Base-by-base conservation (phyloP, 1,140 invertebrate genomes). In the Platyura marginata region DNA sequence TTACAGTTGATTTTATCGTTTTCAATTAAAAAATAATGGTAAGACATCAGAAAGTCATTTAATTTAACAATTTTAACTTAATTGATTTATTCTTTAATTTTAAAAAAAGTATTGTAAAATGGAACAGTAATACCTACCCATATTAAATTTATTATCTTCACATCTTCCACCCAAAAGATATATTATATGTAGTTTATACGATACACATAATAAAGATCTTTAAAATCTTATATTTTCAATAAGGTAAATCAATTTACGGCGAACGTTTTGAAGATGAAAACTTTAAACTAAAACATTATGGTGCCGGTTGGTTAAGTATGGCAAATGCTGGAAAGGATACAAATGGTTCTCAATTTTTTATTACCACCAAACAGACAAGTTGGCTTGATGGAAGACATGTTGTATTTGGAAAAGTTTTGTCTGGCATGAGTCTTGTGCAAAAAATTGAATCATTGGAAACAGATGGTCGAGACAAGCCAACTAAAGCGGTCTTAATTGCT, bases 321-420 rank as follows among this genome's bases (percentile, higher is more conserved):
- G 91, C 91, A 41, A 95, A 96, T 65, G 85, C 89, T 61, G 87
- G 84, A 42, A 88, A 89, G 63, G 88, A 98, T 60, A 96, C 94
- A 25, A 98, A 98, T 67, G 94, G 94, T 20, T 95, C 90, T 19
- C 94, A 98, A 57, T 98, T 98, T 67, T 98, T 98, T 57, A 93
- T 98, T 55, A 94, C 90, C 15, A 80, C 78, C 2, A 84, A 84
- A 48, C 72, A 81, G 53, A 98, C 94, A 11, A 67, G 82, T 20
- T 98, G 95, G 95, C 69, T 98, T 23, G 90, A 98, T 69, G 88
- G 88, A 15, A 75, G 83, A 60, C 95, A 98, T 59, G 91, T 96
- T 49, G 94, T 98, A 15, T 98, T 98, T 63, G 95, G 94, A 44
- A 96, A 96, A 71, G 61, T 61, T 16, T 32, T 61, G 3, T 54